Evolutionary conservation across 2,797 vertebrate species (phyloP), one percentile per base, ranked within the genome.

Genomic region (Peromyscus melanophrys): DNA sequence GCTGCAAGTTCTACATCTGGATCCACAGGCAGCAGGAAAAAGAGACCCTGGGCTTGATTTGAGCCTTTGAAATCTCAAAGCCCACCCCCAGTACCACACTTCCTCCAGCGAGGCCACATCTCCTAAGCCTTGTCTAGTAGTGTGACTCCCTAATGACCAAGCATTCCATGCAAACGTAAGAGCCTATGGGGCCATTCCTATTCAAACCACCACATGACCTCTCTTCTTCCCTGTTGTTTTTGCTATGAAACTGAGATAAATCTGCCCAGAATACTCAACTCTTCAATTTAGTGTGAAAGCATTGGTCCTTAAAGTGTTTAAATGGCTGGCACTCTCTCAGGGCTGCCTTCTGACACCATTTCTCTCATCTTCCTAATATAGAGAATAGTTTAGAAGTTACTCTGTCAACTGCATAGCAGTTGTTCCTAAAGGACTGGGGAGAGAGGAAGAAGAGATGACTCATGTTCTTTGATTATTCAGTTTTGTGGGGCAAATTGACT

Each of bases 201-300:
- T 49, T 65, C 19, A 34, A 67, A 13, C 29, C 2, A 8, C 61
- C 29, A 65, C 3, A 31, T 34, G 14, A 2, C 14, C 37, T 71
- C 37, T 55, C 65, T n/a, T 55, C 34, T 37, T 52, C 49, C 46
- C 34, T 55, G 43, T 37, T 21, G 52, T 27, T 52, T 73, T 91
- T 82, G 19, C 27, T 94, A 61, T 87, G 81, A 76, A 92, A 67
- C 76, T 27, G 27, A 90, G 31, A 95, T 31, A 59, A 91, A 25
- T 43, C 71, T 80, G 43, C 34, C 77, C 10, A 46, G 16, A 92
- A 94, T 69, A 86, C 43, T 80, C 77, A 93, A 27, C 4, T 40
- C 34, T 89, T 90, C 27, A 14, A 6, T 21, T 82, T 78, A 29
- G 86, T 88, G 6, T 21, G 37, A 90, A 93, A 88, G 9, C 1